These are phyloP conservation scores for Dicranocentrus wangi DNA, from an alignment of 2,888 invertebrate species.

Conservation along the genomic window DNA sequence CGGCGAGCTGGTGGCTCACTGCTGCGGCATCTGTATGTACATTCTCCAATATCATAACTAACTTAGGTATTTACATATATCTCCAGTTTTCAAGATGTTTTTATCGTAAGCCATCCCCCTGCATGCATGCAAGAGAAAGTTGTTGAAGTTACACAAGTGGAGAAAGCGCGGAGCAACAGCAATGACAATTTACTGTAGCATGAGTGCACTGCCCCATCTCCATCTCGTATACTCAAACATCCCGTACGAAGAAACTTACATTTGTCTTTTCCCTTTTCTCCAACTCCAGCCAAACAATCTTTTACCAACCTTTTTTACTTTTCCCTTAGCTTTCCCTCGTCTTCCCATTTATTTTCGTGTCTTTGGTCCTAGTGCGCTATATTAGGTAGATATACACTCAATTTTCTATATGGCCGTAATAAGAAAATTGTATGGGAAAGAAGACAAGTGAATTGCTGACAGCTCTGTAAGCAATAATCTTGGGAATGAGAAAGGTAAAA, in stretches of 20 bases:
- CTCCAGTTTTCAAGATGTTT: too few species aligned
- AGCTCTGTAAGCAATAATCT: conserved; percentile 52
- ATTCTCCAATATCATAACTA: too few species aligned
- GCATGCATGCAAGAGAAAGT: conserved; percentile 8
- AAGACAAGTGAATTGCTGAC: conserved; percentile 52
- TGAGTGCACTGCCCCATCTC: conserved; percentile 61
- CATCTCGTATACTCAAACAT: neutral
- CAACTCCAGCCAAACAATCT: conserved; percentile 18
- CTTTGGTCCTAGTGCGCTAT: too few species aligned
- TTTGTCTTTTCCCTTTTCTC: neutral
- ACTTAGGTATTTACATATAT: too few species aligned
- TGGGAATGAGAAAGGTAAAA: neutral
- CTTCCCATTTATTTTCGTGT: neutral
- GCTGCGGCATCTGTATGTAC: too few species aligned
- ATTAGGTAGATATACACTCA: too few species aligned
- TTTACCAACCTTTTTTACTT: neutral
- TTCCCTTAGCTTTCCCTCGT: neutral
- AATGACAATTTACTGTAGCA: conserved; percentile 3
- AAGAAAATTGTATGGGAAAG: too few species aligned
- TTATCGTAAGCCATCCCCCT: too few species aligned
- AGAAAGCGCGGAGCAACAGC: neutral
- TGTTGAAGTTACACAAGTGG: neutral
- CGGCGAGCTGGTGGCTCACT: neutral
- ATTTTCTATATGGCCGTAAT: too few species aligned
- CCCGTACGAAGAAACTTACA: neutral